Evolutionary conservation across 1,140 invertebrate genomes (phyloP).

Genomic region (Neocloeon triangulifer): DNA sequence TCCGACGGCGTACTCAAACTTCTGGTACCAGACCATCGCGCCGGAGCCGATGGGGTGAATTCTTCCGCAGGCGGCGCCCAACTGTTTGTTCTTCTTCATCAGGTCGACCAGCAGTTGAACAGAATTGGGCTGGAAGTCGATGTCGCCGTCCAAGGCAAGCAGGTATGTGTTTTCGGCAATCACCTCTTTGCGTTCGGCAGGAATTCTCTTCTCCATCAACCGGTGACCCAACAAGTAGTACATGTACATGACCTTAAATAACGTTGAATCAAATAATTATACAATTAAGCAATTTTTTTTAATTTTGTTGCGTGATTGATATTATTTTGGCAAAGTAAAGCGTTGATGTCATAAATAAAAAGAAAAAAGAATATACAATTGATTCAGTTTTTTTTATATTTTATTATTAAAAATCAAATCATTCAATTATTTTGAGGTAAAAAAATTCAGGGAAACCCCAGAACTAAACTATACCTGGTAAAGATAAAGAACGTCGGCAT

Average conservation of each 20-base stretch:
- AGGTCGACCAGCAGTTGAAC: slow-evolving; percentile 25
- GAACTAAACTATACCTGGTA: too few relatives aligned
- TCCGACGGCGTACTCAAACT: slow-evolving; percentile 40
- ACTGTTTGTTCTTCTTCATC: slow-evolving; percentile 26
- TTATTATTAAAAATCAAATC: too few relatives aligned
- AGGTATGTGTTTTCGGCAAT: slow-evolving; percentile 29
- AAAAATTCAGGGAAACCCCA: too few relatives aligned
- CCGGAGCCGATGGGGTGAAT: slow-evolving; percentile 12
- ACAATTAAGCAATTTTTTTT: too few relatives aligned
- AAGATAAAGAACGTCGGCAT: too few relatives aligned
- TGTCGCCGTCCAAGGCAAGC: slow-evolving; percentile 28
- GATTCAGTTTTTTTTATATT: too few relatives aligned
- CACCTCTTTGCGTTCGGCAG: slow-evolving; percentile 16
- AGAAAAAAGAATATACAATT: too few relatives aligned
- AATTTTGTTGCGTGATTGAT: too few relatives aligned
- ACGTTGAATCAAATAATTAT: too few relatives aligned
- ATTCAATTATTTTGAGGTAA: too few relatives aligned
- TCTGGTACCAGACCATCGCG: slow-evolving; percentile 38
- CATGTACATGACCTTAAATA: slow-evolving; percentile 35
- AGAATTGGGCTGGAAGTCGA: slow-evolving; percentile 27
- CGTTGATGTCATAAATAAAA: too few relatives aligned
- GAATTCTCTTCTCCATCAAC: slow-evolving; percentile 20
- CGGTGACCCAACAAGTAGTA: slow-evolving; percentile 33
- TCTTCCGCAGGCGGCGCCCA: slow-evolving; percentile 28
- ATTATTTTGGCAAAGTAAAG: too few relatives aligned